Conservation (phyloP, 2,113 vertebrate species). For the Hypanus sabinus region DNA sequence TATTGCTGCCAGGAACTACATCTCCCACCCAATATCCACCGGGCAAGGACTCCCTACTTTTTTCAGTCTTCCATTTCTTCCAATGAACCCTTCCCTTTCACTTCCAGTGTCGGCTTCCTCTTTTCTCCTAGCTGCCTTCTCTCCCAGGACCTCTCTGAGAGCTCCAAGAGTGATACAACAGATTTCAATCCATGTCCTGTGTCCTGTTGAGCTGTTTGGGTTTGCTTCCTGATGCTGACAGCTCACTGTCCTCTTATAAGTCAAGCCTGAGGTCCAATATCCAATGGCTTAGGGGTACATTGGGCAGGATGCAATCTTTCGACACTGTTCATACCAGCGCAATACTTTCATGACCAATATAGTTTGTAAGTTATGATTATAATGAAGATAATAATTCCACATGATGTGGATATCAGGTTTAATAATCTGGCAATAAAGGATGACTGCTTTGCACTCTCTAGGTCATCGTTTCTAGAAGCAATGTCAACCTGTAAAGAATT, state of each 20-base stretch:
- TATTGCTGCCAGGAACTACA: too few species aligned
- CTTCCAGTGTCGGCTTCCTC: not conserved
- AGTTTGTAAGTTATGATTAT: not conserved
- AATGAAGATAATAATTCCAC: not conserved
- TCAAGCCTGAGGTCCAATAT: not conserved
- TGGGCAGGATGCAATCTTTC: not conserved
- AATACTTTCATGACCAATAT: not conserved
- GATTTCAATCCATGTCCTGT: not conserved
- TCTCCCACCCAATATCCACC: too few species aligned
- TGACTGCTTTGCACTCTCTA: not conserved
- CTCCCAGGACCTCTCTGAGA: too few species aligned
- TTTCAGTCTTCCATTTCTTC: not conserved
- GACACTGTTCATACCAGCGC: not conserved
- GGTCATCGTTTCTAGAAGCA: not conserved
- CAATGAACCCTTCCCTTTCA: not conserved
- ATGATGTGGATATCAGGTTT: not conserved
- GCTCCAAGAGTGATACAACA: not conserved
- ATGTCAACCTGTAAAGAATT: slow-evolving; percentile 5
- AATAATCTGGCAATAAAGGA: not conserved
- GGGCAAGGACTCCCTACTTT: not conserved
- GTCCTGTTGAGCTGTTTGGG: too few species aligned
- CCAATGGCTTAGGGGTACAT: not conserved
- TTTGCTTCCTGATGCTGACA: not conserved
- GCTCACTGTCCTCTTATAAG: not conserved
- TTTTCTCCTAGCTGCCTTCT: not conserved